Conservation (phyloP, 1,140 invertebrate species). For the Sitophilus oryzae region DNA sequence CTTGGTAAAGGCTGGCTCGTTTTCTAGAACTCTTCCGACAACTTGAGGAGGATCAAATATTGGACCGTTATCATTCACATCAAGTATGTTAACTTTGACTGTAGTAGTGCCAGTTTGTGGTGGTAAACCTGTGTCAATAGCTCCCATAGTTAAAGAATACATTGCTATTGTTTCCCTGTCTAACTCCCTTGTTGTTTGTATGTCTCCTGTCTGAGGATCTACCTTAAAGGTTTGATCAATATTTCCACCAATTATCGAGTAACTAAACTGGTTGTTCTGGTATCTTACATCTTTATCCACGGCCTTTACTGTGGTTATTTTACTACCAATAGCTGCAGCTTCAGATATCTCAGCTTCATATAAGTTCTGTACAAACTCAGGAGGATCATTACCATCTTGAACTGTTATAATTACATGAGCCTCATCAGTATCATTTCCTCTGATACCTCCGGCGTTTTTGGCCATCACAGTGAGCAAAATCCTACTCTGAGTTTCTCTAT, state of each 20-base stretch:
- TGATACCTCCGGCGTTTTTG: conserved; percentile 88
- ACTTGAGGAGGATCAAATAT: conserved; percentile 63
- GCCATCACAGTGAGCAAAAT: conserved; percentile 88
- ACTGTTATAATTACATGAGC: conserved; percentile 89
- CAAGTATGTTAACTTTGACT: conserved; percentile 69
- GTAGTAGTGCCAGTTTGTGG: conserved; percentile 82
- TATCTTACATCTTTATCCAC: conserved; percentile 85
- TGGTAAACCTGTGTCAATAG: conserved; percentile 81
- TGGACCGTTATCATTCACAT: conserved; percentile 93
- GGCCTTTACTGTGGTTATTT: conserved; percentile 74
- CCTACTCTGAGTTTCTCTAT: conserved; percentile 85
- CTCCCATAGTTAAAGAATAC: conserved; percentile 81
- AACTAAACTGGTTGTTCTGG: conserved; percentile 88
- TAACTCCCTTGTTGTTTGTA: conserved; percentile 67
- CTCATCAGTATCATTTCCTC: conserved; percentile 91
- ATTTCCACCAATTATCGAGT: conserved; percentile 84
- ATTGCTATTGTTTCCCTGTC: conserved; percentile 75
- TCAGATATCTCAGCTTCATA: conserved; percentile 78
- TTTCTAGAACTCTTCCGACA: conserved; percentile 74
- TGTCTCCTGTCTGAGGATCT: conserved; percentile 77
- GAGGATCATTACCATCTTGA: conserved; percentile 93
- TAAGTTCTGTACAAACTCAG: conserved; percentile 72
- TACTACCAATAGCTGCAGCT: conserved; percentile 63
- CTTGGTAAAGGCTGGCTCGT: conserved; percentile 76
- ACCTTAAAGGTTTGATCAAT: conserved; percentile 77